These are phyloP conservation scores for Elachura formosa DNA, from an alignment of 2,113 vertebrate species.

Conservation along the genomic window DNA sequence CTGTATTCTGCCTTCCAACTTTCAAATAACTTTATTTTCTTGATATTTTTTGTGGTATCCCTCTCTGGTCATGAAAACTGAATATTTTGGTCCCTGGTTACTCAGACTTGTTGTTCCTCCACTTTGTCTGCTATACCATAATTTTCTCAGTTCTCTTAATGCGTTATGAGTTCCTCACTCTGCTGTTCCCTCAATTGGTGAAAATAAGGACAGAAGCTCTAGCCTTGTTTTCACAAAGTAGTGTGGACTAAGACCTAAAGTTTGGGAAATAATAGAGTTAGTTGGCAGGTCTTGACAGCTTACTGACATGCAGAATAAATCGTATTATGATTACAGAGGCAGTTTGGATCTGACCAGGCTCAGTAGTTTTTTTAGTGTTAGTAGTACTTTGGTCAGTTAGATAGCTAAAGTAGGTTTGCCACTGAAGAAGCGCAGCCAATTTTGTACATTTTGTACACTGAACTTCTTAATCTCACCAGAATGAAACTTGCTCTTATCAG, in stretches of 20 bases:
- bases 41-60: neutral
- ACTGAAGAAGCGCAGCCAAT: neutral
- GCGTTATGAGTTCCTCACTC: neutral
- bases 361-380: neutral
- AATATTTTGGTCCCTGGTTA: neutral
- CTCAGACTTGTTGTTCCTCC: neutral
- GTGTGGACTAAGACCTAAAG: neutral
- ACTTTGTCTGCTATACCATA: neutral
- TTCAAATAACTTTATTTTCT: neutral
- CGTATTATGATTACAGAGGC: neutral
- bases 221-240: neutral
- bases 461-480: neutral
- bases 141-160: neutral
- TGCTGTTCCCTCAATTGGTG: rapidly evolving
- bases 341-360: neutral
- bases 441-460: neutral
- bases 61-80: neutral
- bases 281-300: neutral
- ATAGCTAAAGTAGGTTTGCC: neutral
- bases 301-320: neutral
- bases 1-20: neutral
- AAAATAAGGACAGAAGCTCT: neutral
- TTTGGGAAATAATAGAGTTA: neutral
- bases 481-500: neutral
- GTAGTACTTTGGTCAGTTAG: neutral